Evolutionary conservation across 2,888 invertebrate species (phyloP), one percentile per base, ranked within the genome.

Genomic region (Melanargia galathea): DNA sequence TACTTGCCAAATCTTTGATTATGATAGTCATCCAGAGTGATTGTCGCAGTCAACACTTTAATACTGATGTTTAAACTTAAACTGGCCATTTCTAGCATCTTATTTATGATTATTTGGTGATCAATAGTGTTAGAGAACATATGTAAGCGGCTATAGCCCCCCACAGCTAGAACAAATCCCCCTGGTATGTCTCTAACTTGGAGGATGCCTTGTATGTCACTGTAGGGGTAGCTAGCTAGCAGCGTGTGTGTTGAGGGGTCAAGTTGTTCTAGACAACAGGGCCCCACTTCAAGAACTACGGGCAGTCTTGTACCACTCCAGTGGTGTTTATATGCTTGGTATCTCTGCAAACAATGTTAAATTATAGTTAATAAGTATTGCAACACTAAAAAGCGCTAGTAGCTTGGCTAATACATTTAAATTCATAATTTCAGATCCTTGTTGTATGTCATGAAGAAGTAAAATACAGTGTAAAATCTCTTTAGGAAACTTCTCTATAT

Each of bases 261-360:
- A 64, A 97, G 85, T 84, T 99, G 99, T 81, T 98, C 97, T 61
- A 99, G 85, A 30, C 97, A 96, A 81, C 96, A 96, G 0, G 97
- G 96, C n/a, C 97, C 97, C 1, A 98, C 96, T 92, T 98, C 98
- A 65, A 99, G 88, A 24, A 96, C 94, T 18, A 97, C 94, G 0
- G 98, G 97, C 46, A 98, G 92, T 67, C 96, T 94, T 38, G 96
- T 96, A 59, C 98, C 98, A 52, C 98, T 97, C 99, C 99, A 99
- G 78, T 99, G 98, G 79, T 97, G 96, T 88, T 99, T 99, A 85
- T 96, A 97, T 5, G 97, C 97, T 87, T 96, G 95, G 86, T 95
- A 98, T 77, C 94, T 94, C 96, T 97, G 87, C 49, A 52, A 61
- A 62, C 46, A 16, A 26, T 7, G 11, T 26, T 16, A 7, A 65